Evolutionary conservation across 1,140 invertebrate genomes (phyloP), one percentile per base, ranked within the genome.

Genomic region (Cydia splendana): DNA sequence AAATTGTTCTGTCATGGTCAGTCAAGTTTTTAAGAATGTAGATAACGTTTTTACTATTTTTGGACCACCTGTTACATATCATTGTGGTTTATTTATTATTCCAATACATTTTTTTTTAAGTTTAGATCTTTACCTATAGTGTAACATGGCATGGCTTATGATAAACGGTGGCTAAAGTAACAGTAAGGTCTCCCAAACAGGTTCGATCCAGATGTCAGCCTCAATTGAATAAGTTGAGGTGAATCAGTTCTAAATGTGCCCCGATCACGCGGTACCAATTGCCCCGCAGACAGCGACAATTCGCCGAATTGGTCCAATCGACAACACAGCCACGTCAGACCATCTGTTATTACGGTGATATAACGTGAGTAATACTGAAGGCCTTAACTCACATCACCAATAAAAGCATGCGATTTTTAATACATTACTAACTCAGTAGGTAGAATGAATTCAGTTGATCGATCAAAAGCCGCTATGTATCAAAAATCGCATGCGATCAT

Each of bases 231-330:
- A 38, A 71, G 67, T 71, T 42, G n/a, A 38, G 34, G 18, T 71
- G 67, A 71, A 71, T 71, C 67, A 71, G 34, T 71, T 71, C 67
- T 71, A 45, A 38, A 71, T 45, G 67, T 42, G 65, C 2, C 65
- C 24, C 65, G 67, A 71, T 71, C 67, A 71, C 67, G 67, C 34
- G 67, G 67, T 38, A 71, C 10, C 30, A 71, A 71, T 71, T 71
- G 67, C 15, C 67, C 34, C 34, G 67, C 67, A 71, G 67, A 71
- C 67, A 34, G 34, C 30, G 30, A 71, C 67, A 71, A 71, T 71
- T 71, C 34, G 7, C 34, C 7, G 67, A 71, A 71, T 71, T 71
- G 67, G 15, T n/a, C 1, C 67, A 71, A 71, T 71, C 67, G 38
- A 42, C 67, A 15, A 69, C 24, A 69, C 24, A 30, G 34, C n/a